Conservation (phyloP, 2,797 vertebrate species). For the Apogon talboti region DNA sequence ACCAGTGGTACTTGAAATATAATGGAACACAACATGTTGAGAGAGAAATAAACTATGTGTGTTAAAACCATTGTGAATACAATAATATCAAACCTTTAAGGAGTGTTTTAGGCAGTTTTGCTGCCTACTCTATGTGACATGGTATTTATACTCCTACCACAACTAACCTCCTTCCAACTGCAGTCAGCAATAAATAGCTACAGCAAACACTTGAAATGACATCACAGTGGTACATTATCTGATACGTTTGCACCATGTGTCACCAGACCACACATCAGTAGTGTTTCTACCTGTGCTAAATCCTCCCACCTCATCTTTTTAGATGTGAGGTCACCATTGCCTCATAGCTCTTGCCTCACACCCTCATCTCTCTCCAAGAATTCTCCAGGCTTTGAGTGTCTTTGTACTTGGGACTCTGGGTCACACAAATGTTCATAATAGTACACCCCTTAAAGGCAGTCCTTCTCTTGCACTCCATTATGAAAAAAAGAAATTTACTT, state of each 20-base stretch:
- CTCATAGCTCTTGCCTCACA: slow-evolving; percentile 13
- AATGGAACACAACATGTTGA: neutral
- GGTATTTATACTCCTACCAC: too few species aligned
- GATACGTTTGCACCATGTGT: slow-evolving; percentile 5
- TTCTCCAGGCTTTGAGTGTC: slow-evolving; percentile 24
- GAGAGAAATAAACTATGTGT: slow-evolving; percentile 18
- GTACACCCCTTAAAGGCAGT: slow-evolving; percentile 1
- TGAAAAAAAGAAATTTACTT: slow-evolving; percentile 11
- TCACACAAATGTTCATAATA: slow-evolving; percentile 19
- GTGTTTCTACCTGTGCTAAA: slow-evolving; percentile 25
- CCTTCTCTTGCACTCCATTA: slow-evolving; percentile 2
- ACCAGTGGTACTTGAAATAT: neutral
- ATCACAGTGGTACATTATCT: too few species aligned
- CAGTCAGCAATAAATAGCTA: too few species aligned
- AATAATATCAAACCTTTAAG: neutral
- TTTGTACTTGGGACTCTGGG: slow-evolving; percentile 44
- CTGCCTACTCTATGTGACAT: too few species aligned
- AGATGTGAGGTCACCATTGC: slow-evolving; percentile 10
- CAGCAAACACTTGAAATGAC: too few species aligned
- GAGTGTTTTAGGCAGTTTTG: slow-evolving; percentile 6
- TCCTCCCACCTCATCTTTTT: slow-evolving; percentile 6
- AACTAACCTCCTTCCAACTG: too few species aligned
- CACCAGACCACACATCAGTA: slow-evolving; percentile 21
- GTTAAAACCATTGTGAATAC: neutral
- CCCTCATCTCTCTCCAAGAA: slow-evolving; percentile 28